Base-by-base conservation (phyloP, 2,888 invertebrate genomes). In the Nowickia ferox region DNA sequence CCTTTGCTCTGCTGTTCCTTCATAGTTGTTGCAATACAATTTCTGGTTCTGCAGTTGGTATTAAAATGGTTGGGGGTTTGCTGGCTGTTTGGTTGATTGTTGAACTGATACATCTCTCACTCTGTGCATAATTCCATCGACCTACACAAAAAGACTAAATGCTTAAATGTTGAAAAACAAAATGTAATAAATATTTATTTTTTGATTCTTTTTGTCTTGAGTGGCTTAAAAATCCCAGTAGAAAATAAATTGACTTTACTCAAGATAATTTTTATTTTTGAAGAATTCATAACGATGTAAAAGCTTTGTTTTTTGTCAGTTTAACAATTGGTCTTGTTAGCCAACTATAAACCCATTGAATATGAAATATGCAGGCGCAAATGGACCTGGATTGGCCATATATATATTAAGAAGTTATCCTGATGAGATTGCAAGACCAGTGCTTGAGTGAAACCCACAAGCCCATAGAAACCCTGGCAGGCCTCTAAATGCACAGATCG, bases 61-160 rank as follows among this genome's bases (percentile, higher is more conserved):
- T 51, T 40, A 69, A 40, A 53, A 61, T 81, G 68, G 68, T 81
- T 68, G 55, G 53, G 42, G 17, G 53, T 74, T 74, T 53, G 61
- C 61, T 69, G 48, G 48, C 42, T 53, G 53, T 17, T 53, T 69
- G 61, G 19, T 66, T 76, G 57, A 42, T 46, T 79, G 57, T 66
- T 72, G 57, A 66, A 55, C 57, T 61, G 66, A 81, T 68, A 74
- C 66, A 55, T 63, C 68, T 68, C 30, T 46, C 63, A 13, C 46
- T 55, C 13, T 63, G 42, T 59, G 71, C 59, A 77, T 77, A 83
- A 77, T 83, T 51, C 76, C 57, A 57, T 59, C 83, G 77, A 77
- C 83, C 83, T 83, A 83, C 83, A 83, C 83, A 83, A 77, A 65
- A 65, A 51, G 48, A 57, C 72, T 30, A 53, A 65, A 77, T 30